These are phyloP conservation scores for Rapana venosa DNA, from an alignment of 2,888 invertebrate species.

Conservation along the genomic window DNA sequence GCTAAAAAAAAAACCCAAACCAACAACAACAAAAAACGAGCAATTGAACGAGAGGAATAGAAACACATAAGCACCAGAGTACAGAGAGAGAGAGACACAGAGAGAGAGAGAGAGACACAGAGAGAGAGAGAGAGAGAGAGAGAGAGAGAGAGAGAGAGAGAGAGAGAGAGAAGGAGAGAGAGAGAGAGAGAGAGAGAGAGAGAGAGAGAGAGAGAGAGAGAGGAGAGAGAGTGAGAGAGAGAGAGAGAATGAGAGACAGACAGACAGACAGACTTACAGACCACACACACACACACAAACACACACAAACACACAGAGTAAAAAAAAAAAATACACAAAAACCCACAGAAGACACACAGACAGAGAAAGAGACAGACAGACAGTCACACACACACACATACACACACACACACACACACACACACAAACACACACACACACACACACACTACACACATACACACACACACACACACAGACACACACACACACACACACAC, in stretches of 20 bases:
- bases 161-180: neutral
- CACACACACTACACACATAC: neutral
- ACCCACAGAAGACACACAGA: neutral
- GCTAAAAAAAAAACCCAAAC: too few relatives aligned
- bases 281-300: neutral
- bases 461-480: too few relatives aligned
- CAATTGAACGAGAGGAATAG: too few relatives aligned
- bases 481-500: too few relatives aligned
- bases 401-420: too few relatives aligned
- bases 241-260: too few relatives aligned
- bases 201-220: too few relatives aligned
- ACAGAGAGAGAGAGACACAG: neutral
- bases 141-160: constrained; percentile 13
- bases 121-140: neutral
- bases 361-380: neutral
- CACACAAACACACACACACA: neutral
- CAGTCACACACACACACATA: too few relatives aligned
- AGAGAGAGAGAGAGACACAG: neutral
- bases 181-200: too few relatives aligned
- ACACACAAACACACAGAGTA: neutral
- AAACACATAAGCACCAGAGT: neutral
- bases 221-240: too few relatives aligned
- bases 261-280: neutral
- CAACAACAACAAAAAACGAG: too few relatives aligned
- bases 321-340: too few relatives aligned